Conservation (phyloP, 2,888 invertebrate genomes). For the Sthenelais limicola region DNA sequence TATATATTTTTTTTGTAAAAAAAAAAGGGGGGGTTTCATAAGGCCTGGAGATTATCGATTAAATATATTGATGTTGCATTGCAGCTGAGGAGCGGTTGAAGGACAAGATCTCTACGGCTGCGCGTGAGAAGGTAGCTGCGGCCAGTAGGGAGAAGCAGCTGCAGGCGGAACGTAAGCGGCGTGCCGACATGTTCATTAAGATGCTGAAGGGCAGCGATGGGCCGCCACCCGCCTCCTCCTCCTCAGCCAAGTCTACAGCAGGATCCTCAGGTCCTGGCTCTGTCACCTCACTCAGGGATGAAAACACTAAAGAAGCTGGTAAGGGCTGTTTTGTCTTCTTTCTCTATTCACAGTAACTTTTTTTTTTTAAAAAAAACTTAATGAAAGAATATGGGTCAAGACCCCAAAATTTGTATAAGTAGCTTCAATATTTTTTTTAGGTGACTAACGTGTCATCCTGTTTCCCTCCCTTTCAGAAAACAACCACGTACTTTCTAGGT, state of each 20-base stretch:
- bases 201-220: conserved; percentile 71
- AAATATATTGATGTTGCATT: conserved; percentile 9
- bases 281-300: neutral
- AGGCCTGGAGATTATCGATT: too few relatives aligned
- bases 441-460: too few relatives aligned
- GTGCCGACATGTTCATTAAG: conserved; percentile 86
- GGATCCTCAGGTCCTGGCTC: neutral
- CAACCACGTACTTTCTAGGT: too few relatives aligned
- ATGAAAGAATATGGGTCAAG: neutral
- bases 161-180: conserved; percentile 80
- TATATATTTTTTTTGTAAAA: too few relatives aligned
- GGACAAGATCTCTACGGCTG: conserved; percentile 69
- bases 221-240: neutral
- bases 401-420: neutral
- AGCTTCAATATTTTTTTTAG: too few relatives aligned
- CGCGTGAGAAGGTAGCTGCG: conserved; percentile 70
- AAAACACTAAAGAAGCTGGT: neutral
- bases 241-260: too few relatives aligned
- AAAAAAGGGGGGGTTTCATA: too few relatives aligned
- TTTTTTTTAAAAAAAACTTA: neutral
- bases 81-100: conserved; percentile 70
- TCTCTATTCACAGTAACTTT: neutral
- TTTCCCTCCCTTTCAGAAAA: too few relatives aligned
- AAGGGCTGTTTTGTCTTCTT: neutral
- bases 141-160: conserved; percentile 70